Evolutionary conservation across 2,888 invertebrate genomes (phyloP).

Genomic region (Ariolimax columbianus): DNA sequence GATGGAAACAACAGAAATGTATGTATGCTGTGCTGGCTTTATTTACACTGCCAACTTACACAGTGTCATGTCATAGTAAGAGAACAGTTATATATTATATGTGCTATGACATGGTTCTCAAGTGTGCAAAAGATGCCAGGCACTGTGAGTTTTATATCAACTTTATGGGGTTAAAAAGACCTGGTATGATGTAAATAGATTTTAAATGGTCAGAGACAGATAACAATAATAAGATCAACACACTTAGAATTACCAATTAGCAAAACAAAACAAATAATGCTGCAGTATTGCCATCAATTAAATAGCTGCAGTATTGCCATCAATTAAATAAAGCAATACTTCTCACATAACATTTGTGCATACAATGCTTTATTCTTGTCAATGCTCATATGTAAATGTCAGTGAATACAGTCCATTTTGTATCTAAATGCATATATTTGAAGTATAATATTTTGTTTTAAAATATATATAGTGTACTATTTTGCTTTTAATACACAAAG

Average conservation of each 20-base stretch:
- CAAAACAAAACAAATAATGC: not conserved
- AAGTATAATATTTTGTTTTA: no score
- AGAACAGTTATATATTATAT: not conserved
- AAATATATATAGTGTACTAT: not conserved
- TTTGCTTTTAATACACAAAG: not conserved
- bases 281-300: not conserved
- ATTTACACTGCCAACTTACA: not conserved
- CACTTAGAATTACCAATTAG: not conserved
- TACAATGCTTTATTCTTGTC: no score
- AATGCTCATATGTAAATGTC: no score
- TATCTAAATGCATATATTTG: no score
- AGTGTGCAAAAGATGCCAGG: not conserved
- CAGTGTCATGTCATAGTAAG: not conserved
- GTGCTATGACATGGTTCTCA: not conserved
- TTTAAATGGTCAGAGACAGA: not conserved
- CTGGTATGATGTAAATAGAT: not conserved
- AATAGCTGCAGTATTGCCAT: no score
- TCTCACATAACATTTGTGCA: not conserved
- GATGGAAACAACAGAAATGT: not conserved
- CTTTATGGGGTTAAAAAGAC: not conserved
- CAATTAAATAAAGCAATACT: not conserved
- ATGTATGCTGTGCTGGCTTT: not conserved
- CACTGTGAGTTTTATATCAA: not conserved
- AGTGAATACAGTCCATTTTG: no score
- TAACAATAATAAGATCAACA: not conserved